Percentiles rank a stretch among this genome's conserved stretches.
These are phyloP conservation scores for Crocidura indochinensis DNA, from an alignment of 2,797 vertebrate genomes.

Conservation along the genomic window DNA sequence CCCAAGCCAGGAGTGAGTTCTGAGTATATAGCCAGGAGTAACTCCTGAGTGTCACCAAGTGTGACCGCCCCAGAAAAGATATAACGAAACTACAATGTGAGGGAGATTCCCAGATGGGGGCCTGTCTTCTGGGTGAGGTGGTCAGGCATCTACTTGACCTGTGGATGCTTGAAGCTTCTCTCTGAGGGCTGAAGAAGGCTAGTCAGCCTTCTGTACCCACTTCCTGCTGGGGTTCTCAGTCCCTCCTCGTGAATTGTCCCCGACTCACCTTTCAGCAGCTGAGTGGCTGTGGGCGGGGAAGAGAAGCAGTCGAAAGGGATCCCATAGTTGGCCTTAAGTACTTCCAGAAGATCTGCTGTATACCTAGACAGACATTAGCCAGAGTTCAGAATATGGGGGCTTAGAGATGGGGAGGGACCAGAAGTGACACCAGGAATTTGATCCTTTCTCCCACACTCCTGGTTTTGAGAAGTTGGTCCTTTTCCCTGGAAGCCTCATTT, in stretches of 20 bases:
- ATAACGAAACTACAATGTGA: neutral
- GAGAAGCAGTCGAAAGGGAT: constrained; percentile 89
- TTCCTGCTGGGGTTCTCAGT: neutral
- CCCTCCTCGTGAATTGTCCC: neutral
- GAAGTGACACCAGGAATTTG: neutral
- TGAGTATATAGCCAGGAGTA: too few relatives aligned
- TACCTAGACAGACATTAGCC: constrained; percentile 84
- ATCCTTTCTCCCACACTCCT: neutral
- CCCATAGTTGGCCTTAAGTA: constrained; percentile 89
- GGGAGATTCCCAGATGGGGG: neutral
- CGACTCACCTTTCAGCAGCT: constrained; percentile 89
- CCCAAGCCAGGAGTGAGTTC: too few relatives aligned
- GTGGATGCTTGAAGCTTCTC: neutral
- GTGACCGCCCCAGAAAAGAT: too few relatives aligned
- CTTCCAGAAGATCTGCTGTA: constrained; percentile 83
- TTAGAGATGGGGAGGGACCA: neutral
- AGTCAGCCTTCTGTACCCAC: neutral
- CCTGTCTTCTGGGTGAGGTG: neutral
- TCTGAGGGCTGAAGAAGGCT: neutral
- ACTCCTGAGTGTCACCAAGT: too few relatives aligned
- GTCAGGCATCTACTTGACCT: neutral
- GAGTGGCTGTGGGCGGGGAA: constrained; percentile 85
- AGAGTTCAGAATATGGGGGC: constrained; percentile 32
- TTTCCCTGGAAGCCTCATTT: accelerated
- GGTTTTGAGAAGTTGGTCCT: neutral